Conservation (phyloP, 2,888 invertebrate genomes). For the Coenonympha glycerion region DNA sequence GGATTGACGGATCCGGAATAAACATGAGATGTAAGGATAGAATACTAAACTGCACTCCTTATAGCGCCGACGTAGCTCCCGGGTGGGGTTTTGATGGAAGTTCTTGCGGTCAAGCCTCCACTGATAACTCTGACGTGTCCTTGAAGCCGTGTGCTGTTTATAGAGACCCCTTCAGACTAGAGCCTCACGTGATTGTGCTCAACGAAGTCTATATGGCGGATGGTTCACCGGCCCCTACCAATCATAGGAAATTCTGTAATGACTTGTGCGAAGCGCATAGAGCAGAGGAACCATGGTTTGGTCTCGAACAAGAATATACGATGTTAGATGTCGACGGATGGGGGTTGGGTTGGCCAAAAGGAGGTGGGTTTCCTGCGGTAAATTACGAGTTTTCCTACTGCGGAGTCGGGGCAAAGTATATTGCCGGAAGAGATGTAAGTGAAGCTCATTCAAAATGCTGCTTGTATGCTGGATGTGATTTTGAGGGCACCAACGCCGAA, state of each 20-base stretch:
- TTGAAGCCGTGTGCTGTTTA: slow-evolving; percentile 91
- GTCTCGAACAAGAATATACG: slow-evolving; percentile 94
- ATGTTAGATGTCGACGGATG: slow-evolving; percentile 90
- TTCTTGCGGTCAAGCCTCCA: slow-evolving; percentile 88
- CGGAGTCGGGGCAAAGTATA: slow-evolving; percentile 94
- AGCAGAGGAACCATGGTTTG: slow-evolving; percentile 89
- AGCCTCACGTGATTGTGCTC: slow-evolving; percentile 90
- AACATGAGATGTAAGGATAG: slow-evolving; percentile 81
- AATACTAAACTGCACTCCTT: slow-evolving; percentile 79
- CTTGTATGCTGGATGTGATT: slow-evolving; percentile 93
- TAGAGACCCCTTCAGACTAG: slow-evolving; percentile 91
- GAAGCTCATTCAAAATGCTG: slow-evolving; percentile 90
- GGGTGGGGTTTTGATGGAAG: slow-evolving; percentile 95
- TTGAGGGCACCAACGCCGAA: slow-evolving; percentile 97
- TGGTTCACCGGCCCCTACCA: slow-evolving; percentile 82
- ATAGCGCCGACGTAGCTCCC: slow-evolving; percentile 75
- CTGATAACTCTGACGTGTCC: slow-evolving; percentile 91
- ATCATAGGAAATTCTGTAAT: slow-evolving; percentile 81
- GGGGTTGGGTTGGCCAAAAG: slow-evolving; percentile 95
- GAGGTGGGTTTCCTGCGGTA: slow-evolving; percentile 89
- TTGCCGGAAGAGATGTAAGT: slow-evolving; percentile 93
- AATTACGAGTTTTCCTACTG: slow-evolving; percentile 94
- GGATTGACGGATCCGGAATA: slow-evolving; percentile 87
- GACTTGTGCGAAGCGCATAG: slow-evolving; percentile 82
- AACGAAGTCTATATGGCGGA: slow-evolving; percentile 87